These are phyloP conservation scores for Nerophis lumbriciformis DNA, from an alignment of 2,113 vertebrate species.

Conservation along the genomic window DNA sequence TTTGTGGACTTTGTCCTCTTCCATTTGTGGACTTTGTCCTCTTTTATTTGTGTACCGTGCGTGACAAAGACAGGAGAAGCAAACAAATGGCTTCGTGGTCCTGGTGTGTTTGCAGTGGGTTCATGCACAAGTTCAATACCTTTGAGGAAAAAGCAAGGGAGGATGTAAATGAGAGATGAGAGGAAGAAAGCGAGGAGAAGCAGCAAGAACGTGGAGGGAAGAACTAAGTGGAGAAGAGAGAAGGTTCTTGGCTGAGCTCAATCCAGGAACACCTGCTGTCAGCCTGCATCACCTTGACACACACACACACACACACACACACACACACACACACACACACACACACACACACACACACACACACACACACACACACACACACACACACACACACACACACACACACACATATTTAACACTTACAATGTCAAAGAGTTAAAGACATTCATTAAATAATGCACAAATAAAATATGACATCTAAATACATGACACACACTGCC, in stretches of 20 bases:
- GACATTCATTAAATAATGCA: background rate
- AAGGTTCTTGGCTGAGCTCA: constrained; percentile 6
- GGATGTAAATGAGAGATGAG: background rate
- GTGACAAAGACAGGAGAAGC: background rate
- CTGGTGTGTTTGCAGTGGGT: background rate
- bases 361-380: background rate
- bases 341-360: background rate
- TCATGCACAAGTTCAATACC: background rate
- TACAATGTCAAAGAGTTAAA: background rate
- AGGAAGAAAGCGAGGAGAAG: background rate
- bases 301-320: background rate
- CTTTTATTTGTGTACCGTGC: background rate
- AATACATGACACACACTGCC: background rate
- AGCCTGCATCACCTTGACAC: background rate
- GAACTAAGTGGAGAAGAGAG: background rate
- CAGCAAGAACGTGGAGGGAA: background rate
- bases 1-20: too few relatives aligned
- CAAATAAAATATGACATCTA: background rate
- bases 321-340: constrained; percentile 4
- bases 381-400: background rate
- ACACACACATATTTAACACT: background rate
- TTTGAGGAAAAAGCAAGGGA: background rate
- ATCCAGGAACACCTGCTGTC: background rate
- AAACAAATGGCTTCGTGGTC: background rate
- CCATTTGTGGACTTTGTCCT: too few relatives aligned